Conservation (phyloP, 2,888 invertebrate species). For the Cremastobaeus sp. region DNA sequence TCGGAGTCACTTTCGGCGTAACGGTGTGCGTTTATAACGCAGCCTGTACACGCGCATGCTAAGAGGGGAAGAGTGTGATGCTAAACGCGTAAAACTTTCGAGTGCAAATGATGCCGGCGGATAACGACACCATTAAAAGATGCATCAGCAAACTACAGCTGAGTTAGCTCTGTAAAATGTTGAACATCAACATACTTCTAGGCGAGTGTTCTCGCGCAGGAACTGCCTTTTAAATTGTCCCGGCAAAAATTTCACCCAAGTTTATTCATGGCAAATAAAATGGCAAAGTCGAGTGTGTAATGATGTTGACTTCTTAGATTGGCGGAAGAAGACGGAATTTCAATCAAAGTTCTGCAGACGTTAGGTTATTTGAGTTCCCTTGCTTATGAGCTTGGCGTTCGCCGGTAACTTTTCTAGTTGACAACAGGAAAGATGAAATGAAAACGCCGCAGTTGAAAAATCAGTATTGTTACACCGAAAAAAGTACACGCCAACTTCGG, state of each 20-base stretch:
- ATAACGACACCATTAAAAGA: slow-evolving; percentile 56
- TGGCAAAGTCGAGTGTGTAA: not conserved
- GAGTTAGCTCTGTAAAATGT: slow-evolving; percentile 40
- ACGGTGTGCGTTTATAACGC: slow-evolving; percentile 31
- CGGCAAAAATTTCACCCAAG: slow-evolving; percentile 7
- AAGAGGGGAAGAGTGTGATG: slow-evolving; percentile 32
- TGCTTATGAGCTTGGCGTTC: not conserved
- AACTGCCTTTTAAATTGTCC: slow-evolving; percentile 33
- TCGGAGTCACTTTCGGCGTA: slow-evolving; percentile 18
- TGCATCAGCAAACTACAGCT: slow-evolving; percentile 42
- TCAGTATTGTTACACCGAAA: too few relatives aligned
- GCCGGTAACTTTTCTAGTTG: too few relatives aligned
- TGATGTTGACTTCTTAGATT: slow-evolving; percentile 16
- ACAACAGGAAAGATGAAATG: too few relatives aligned
- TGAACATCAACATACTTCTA: slow-evolving; percentile 15
- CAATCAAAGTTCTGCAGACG: not conserved
- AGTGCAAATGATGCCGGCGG: slow-evolving; percentile 46
- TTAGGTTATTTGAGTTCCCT: not conserved
- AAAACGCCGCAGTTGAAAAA: too few relatives aligned
- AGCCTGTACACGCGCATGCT: slow-evolving; percentile 19
- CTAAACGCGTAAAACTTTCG: slow-evolving; percentile 54
- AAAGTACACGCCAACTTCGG: too few relatives aligned
- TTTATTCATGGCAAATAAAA: slow-evolving; percentile 8
- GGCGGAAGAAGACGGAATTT: not conserved
- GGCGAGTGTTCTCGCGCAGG: not conserved